Conservation (phyloP, 2,113 vertebrate genomes). For the Lepus europaeus region DNA sequence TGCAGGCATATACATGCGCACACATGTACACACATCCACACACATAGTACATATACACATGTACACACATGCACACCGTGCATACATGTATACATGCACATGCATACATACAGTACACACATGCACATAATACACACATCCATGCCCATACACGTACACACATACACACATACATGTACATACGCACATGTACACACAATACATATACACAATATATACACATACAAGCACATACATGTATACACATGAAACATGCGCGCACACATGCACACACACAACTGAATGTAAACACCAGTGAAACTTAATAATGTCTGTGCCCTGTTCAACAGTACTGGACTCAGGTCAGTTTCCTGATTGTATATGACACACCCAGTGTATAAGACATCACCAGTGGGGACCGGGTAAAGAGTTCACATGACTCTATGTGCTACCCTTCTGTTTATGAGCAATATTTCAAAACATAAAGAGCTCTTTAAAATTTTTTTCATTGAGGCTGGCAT, state of each 20-base stretch:
- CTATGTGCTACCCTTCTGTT: neutral
- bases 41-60: too few relatives aligned
- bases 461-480: neutral
- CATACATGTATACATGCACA: too few relatives aligned
- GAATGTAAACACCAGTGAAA: neutral
- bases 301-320: neutral
- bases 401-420: neutral
- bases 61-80: too few relatives aligned
- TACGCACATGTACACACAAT: neutral
- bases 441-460: constrained; percentile 7
- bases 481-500: too few relatives aligned
- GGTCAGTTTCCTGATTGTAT: neutral
- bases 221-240: too few relatives aligned
- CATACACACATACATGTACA: neutral
- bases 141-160: too few relatives aligned
- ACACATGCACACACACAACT: neutral
- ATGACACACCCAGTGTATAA: neutral
- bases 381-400: neutral
- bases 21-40: too few relatives aligned
- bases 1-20: too few relatives aligned
- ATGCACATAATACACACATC: too few relatives aligned
- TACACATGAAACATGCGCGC: too few relatives aligned
- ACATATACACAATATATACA: too few relatives aligned
- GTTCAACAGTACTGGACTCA: neutral
- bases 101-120: too few relatives aligned